These are phyloP conservation scores for Brachionus koreanus DNA, from an alignment of 1,140 invertebrate genomes.

Conservation along the genomic window DNA sequence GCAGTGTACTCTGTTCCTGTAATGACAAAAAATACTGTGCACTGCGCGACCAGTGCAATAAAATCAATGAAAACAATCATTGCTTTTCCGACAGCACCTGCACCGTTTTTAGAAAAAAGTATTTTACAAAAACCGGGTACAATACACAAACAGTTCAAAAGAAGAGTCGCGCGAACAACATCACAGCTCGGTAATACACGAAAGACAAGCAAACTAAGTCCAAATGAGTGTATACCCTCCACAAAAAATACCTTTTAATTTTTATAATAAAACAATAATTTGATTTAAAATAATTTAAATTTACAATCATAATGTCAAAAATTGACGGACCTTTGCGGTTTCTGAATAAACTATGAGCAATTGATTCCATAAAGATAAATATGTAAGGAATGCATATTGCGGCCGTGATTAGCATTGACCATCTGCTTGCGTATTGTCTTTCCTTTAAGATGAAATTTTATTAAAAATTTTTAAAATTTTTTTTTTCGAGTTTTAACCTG, in stretches of 20 bases:
- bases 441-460: constrained; percentile 46
- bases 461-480: constrained; percentile 40
- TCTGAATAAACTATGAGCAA: constrained; percentile 47
- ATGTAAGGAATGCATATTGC: constrained; percentile 52
- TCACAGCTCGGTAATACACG: constrained; percentile 52
- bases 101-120: constrained; percentile 48
- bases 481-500: constrained; percentile 39
- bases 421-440: constrained; percentile 47
- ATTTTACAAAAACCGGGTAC: constrained; percentile 52
- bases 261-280: neutral
- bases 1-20: constrained; percentile 43
- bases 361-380: constrained; percentile 48
- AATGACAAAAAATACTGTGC: constrained; percentile 46
- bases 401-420: constrained; percentile 48
- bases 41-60: constrained; percentile 45
- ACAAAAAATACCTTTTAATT: constrained; percentile 50
- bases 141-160: constrained; percentile 51
- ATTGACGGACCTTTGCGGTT: constrained; percentile 50
- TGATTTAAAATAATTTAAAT: neutral
- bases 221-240: constrained; percentile 52
- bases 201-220: constrained; percentile 52
- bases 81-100: constrained; percentile 45
- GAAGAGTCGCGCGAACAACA: constrained; percentile 51
- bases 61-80: constrained; percentile 46
- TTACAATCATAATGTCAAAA: constrained; percentile 50